These are phyloP conservation scores for Lacanobia wlatinum DNA, from an alignment of 2,888 invertebrate genomes.

Conservation along the genomic window DNA sequence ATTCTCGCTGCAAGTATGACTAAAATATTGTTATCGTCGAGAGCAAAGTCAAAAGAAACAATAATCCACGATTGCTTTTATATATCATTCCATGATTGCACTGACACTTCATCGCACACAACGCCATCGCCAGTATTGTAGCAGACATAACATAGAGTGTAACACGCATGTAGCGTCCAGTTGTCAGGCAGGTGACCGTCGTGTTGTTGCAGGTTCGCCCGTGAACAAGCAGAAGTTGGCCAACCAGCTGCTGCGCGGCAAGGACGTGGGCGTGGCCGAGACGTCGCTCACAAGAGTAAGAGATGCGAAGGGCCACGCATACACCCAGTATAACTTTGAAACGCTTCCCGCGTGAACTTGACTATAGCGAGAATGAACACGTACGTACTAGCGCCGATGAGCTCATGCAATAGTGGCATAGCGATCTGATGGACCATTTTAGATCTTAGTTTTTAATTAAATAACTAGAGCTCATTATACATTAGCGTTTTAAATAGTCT, in stretches of 20 bases:
- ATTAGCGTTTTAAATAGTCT: constrained; percentile 27
- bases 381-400: constrained; percentile 45
- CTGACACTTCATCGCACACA: constrained; percentile 38
- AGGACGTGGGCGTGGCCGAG: constrained; percentile 93
- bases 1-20: not conserved
- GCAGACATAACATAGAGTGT: not conserved
- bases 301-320: constrained; percentile 74
- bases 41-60: not conserved
- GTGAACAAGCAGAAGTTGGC: constrained; percentile 96
- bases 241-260: constrained; percentile 93
- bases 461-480: constrained; percentile 39
- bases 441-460: constrained; percentile 24
- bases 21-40: not conserved
- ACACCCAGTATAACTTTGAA: constrained; percentile 84
- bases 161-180: constrained; percentile 45
- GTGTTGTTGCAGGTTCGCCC: constrained; percentile 93
- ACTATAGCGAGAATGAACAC: constrained; percentile 65
- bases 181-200: constrained; percentile 79
- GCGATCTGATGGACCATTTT: constrained; percentile 45
- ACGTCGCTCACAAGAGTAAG: constrained; percentile 96
- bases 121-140: not conserved
- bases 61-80: constrained; percentile 26
- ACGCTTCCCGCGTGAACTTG: constrained; percentile 79
- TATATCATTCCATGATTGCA: constrained; percentile 28
- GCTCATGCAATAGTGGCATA: constrained; percentile 44